Percentiles rank a stretch among this genome's conserved stretches.
These are phyloP conservation scores for Potorous gilbertii DNA, from an alignment of 2,797 vertebrate genomes.

Conservation along the genomic window DNA sequence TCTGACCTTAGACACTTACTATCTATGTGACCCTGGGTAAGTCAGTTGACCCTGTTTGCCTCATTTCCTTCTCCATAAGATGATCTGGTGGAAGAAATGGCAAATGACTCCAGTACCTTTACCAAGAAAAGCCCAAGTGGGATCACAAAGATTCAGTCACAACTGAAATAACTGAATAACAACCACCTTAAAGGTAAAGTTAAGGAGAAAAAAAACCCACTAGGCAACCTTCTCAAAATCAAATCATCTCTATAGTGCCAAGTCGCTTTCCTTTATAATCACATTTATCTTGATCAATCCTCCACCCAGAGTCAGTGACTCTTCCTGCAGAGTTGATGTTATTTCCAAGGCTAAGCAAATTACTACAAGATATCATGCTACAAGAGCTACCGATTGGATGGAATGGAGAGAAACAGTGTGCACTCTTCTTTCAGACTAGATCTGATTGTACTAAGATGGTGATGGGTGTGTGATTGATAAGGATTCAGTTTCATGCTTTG, in stretches of 20 bases:
- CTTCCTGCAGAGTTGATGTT: background rate
- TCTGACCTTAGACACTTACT: background rate
- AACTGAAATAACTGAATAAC: background rate
- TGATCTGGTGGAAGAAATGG: background rate
- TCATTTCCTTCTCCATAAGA: background rate
- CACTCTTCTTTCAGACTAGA: background rate
- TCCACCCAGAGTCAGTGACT: background rate
- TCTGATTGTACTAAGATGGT: background rate
- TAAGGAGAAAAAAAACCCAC: background rate
- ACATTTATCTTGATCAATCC: background rate
- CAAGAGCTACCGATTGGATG: background rate
- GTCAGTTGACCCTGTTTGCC: background rate
- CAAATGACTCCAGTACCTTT: background rate
- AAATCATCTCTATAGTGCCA: background rate
- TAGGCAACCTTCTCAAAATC: background rate
- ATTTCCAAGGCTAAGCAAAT: background rate
- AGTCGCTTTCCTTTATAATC: background rate
- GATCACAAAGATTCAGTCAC: background rate
- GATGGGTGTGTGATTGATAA: background rate
- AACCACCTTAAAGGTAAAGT: background rate
- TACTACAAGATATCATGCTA: conserved; percentile 12
- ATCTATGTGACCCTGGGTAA: background rate
- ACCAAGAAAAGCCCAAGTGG: background rate
- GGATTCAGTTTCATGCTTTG: background rate
- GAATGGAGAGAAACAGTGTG: background rate